These are phyloP conservation scores for Drosophila burlai DNA, from an alignment of 1,140 invertebrate species.

Conservation along the genomic window DNA sequence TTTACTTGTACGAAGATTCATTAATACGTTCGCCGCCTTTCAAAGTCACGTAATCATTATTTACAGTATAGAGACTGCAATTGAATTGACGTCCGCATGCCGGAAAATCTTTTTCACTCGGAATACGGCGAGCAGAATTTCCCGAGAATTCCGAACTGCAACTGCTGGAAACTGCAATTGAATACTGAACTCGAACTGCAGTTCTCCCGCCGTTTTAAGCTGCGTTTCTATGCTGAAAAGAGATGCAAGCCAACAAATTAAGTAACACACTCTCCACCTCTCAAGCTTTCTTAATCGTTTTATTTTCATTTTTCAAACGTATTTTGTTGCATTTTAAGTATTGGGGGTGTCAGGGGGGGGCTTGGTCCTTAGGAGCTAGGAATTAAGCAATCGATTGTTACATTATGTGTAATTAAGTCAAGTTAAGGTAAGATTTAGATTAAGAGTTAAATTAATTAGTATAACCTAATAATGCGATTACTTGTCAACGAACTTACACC, in stretches of 20 bases:
- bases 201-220: not conserved
- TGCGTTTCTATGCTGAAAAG: not conserved
- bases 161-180: constrained; percentile 3
- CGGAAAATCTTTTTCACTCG: not conserved
- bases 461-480: constrained; percentile 47
- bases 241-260: not conserved
- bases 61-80: not conserved
- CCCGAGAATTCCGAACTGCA: not conserved
- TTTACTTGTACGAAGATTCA: constrained; percentile 3
- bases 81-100: constrained; percentile 27
- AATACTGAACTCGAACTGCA: constrained; percentile 18
- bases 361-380: constrained; percentile 42
- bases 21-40: not conserved
- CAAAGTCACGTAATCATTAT: constrained; percentile 1
- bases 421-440: constrained; percentile 7
- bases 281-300: constrained; percentile 42
- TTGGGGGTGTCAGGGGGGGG: constrained; percentile 13
- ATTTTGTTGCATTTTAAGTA: constrained; percentile 45
- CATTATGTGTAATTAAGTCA: constrained; percentile 49
- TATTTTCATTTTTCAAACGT: constrained; percentile 51
- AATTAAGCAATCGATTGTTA: constrained; percentile 57
- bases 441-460: constrained; percentile 22
- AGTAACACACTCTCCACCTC: not conserved
- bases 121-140: not conserved
- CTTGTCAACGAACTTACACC: constrained; percentile 63